Conservation (phyloP, 2,888 invertebrate species). For the Chloromyia formosa region DNA sequence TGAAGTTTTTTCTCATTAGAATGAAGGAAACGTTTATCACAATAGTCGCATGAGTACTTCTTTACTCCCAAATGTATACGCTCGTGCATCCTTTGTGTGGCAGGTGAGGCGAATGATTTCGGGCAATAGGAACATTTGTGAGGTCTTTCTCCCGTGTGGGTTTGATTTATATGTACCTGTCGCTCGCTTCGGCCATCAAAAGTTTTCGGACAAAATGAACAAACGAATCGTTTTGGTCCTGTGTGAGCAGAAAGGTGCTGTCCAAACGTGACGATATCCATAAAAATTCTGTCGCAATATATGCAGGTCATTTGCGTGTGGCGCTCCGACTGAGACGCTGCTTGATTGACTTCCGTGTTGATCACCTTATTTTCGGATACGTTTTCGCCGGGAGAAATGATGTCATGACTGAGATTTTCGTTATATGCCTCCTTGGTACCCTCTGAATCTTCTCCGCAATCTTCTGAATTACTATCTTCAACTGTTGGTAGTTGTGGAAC, state of each 20-base stretch:
- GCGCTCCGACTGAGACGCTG: too few species aligned
- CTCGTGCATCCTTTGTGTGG: constrained; percentile 29
- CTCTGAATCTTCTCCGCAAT: too few species aligned
- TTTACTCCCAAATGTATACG: constrained; percentile 33
- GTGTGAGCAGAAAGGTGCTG: constrained; percentile 12
- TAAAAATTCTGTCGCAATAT: constrained; percentile 14
- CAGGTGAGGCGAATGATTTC: constrained; percentile 38
- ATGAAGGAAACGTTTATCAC: constrained; percentile 56
- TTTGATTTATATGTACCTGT: background rate
- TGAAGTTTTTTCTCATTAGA: constrained; percentile 56
- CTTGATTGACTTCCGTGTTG: too few species aligned
- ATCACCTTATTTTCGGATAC: too few species aligned
- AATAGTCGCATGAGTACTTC: constrained; percentile 45
- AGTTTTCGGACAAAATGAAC: constrained; percentile 19
- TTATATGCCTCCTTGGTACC: too few species aligned
- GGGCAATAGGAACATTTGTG: constrained; percentile 33
- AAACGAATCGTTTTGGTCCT: constrained; percentile 9
- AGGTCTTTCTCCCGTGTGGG: constrained; percentile 25
- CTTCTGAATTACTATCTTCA: too few species aligned
- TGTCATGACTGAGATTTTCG: too few species aligned
- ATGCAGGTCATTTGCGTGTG: constrained; percentile 20
- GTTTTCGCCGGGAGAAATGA: too few species aligned
- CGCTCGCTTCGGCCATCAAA: background rate
- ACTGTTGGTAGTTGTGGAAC: too few species aligned
- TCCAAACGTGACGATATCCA: background rate